Conservation (phyloP, 2,888 invertebrate genomes). For the Dasysyrphus albostriatus region DNA sequence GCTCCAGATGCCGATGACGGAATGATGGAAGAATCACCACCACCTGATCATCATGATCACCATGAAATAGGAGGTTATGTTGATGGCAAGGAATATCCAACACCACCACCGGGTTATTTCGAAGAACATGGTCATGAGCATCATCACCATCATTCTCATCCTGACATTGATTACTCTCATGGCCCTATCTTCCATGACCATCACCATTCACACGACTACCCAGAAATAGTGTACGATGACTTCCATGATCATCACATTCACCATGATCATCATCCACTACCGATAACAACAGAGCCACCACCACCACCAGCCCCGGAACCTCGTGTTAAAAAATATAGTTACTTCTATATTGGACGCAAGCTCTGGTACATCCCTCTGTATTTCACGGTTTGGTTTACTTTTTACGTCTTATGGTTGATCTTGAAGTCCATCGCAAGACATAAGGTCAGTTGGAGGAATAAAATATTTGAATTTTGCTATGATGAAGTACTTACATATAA, state of each 20-base stretch:
- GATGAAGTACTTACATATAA: neutral
- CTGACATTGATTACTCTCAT: conserved; percentile 76
- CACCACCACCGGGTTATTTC: conserved; percentile 82
- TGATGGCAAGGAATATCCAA: conserved; percentile 81
- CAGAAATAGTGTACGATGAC: conserved; percentile 77
- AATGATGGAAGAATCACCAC: conserved; percentile 33
- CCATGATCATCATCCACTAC: conserved; percentile 65
- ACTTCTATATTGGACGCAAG: conserved; percentile 88
- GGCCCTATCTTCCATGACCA: conserved; percentile 79
- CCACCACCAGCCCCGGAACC: conserved; percentile 81
- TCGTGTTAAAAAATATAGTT: conserved; percentile 87
- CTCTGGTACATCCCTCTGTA: conserved; percentile 89
- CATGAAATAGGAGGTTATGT: conserved; percentile 78
- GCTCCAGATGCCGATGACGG: conserved; percentile 28
- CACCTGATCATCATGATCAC: conserved; percentile 70
- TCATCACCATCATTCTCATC: conserved; percentile 77
- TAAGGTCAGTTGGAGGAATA: conserved; percentile 84
- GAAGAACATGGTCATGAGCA: conserved; percentile 79
- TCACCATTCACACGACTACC: conserved; percentile 78
- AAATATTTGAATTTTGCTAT: neutral
- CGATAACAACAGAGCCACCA: conserved; percentile 69
- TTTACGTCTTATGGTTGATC: conserved; percentile 88
- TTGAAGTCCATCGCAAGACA: conserved; percentile 88
- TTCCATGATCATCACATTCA: conserved; percentile 78
- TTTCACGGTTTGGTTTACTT: conserved; percentile 87